These are phyloP conservation scores for Istiophorus platypterus DNA, from an alignment of 2,113 vertebrate genomes.

Conservation along the genomic window DNA sequence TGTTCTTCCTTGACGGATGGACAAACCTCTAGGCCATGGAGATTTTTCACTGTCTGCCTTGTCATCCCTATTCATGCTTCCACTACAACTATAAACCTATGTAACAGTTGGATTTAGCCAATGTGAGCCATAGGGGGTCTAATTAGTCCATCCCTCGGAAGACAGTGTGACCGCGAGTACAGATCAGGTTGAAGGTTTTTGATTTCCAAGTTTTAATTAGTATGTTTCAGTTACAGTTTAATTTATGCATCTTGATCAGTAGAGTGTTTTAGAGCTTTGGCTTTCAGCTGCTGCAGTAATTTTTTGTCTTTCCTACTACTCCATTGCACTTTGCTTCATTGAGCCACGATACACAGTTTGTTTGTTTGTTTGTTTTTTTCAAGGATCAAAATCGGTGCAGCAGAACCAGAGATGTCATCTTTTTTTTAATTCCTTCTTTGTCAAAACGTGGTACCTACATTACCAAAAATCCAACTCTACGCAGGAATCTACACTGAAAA, in stretches of 20 bases:
- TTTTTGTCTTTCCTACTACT: neutral
- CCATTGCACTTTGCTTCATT: neutral
- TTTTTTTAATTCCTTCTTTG: neutral
- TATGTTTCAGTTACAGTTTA: neutral
- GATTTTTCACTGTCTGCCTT: slow-evolving; percentile 35
- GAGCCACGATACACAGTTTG: neutral
- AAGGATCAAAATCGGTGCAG: too few species aligned
- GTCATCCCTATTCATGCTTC: slow-evolving; percentile 57
- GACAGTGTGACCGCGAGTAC: slow-evolving; percentile 26
- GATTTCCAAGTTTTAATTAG: slow-evolving; percentile 39
- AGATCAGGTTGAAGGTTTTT: slow-evolving; percentile 34
- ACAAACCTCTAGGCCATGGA: slow-evolving; percentile 55
- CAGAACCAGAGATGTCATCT: neutral
- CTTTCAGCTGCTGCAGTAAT: neutral
- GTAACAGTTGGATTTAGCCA: slow-evolving; percentile 46
- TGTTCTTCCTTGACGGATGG: slow-evolving; percentile 59
- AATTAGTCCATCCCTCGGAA: slow-evolving; percentile 65
- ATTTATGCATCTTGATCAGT: neutral
- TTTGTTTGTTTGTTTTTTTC: too few species aligned
- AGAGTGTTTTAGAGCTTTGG: neutral
- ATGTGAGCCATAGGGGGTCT: slow-evolving; percentile 49
- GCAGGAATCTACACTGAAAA: neutral
- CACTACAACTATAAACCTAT: slow-evolving; percentile 53
- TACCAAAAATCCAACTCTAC: neutral
- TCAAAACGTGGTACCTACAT: neutral